phyloP scores from a whole-genome alignment of 92 coral and sea anemone genomes.

The Phenganax stokvisi region DNA sequence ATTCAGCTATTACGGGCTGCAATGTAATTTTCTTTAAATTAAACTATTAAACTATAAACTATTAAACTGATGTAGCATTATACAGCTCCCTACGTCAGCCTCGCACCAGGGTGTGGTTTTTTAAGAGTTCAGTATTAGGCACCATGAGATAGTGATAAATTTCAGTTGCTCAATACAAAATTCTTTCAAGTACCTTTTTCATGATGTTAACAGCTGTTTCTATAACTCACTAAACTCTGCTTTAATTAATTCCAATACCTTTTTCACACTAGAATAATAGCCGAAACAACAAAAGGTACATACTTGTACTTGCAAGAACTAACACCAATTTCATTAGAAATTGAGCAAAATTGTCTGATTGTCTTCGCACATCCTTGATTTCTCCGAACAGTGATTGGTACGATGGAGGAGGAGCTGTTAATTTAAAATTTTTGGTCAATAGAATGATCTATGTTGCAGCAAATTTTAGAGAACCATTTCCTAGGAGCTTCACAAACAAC shows the following conservation, averaged over 20 bases:
- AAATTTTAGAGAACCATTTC: neutral
- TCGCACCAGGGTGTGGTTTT: no score
- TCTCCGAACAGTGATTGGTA: constrained; percentile 85
- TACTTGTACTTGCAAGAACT: constrained; percentile 87
- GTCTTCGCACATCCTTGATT: constrained; percentile 63
- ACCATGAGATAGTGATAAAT: neutral
- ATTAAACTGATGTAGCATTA: no score
- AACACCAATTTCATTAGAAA: constrained; percentile 59
- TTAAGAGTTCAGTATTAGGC: no score
- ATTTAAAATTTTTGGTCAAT: neutral
- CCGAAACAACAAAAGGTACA: constrained; percentile 21
- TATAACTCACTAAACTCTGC: neutral
- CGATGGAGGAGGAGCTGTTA: constrained; percentile 81
- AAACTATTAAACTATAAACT: no score
- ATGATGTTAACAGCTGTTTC: neutral
- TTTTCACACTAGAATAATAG: no score
- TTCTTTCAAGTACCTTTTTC: neutral
- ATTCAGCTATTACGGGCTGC: no score
- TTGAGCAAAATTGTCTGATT: constrained; percentile 58
- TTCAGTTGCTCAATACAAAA: neutral
- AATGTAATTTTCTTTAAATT: no score
- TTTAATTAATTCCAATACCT: no score
- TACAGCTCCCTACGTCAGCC: no score
- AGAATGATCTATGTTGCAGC: neutral
- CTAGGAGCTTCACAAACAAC: neutral